These are phyloP conservation scores for Accipiter virgatus DNA, from an alignment of 2,113 vertebrate genomes.

Conservation along the genomic window DNA sequence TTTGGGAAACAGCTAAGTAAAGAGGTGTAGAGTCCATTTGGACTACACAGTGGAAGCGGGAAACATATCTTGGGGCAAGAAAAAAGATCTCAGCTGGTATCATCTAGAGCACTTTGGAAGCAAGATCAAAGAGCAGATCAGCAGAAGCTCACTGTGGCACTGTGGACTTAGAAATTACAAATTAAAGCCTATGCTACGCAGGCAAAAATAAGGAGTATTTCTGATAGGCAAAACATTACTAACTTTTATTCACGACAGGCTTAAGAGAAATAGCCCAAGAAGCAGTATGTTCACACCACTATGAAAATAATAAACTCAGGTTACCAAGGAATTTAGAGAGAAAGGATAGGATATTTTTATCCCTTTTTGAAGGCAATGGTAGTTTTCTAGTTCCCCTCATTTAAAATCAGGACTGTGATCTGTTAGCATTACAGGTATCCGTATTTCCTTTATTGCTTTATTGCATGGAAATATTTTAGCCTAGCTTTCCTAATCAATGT, in stretches of 20 bases:
- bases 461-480: neutral
- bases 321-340: neutral
- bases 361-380: neutral
- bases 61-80: neutral
- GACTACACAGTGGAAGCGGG: neutral
- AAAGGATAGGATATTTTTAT: neutral
- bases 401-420: neutral
- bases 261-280: neutral
- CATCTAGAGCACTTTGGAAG: neutral
- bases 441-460: neutral
- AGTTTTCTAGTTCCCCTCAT: neutral
- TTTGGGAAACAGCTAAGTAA: neutral
- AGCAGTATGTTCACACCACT: neutral
- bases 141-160: neutral
- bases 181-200: neutral
- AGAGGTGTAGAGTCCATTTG: neutral
- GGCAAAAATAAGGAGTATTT: neutral
- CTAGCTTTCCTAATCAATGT: neutral
- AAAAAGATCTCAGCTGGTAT: neutral
- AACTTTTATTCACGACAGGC: neutral
- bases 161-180: neutral
- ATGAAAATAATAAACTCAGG: neutral
- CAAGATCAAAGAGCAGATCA: neutral
- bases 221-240: neutral
- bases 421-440: neutral